A percentile compares a stretch with the other conserved stretches of the same genome.
phyloP scores from a whole-genome alignment of 1,140 invertebrate species.

The Cephus cinctus region DNA sequence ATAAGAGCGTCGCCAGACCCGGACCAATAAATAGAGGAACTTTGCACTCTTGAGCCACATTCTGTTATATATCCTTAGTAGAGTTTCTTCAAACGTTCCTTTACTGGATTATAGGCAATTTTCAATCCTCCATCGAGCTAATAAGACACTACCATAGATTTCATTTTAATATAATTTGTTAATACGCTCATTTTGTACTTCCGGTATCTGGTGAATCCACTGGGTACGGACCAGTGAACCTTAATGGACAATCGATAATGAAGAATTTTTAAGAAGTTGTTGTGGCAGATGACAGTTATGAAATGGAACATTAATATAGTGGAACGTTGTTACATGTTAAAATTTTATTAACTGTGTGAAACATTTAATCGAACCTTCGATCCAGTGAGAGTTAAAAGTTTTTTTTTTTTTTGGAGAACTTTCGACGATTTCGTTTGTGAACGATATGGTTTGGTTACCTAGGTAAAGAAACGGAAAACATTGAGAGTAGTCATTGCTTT shows the following conservation, averaged over 20 bases:
- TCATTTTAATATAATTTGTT: not conserved
- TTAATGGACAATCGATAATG: too few relatives aligned
- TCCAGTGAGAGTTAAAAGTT: too few relatives aligned
- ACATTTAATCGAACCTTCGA: too few relatives aligned
- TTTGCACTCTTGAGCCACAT: constrained; percentile 30
- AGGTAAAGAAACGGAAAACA: constrained; percentile 8
- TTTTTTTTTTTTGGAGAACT: too few relatives aligned
- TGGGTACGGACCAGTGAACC: too few relatives aligned
- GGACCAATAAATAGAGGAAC: constrained; percentile 36
- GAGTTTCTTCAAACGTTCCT: constrained; percentile 1
- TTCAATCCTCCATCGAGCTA: not conserved
- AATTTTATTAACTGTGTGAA: constrained; percentile 1
- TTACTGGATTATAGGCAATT: not conserved
- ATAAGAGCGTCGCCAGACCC: constrained; percentile 14
- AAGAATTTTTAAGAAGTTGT: too few relatives aligned
- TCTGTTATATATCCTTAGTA: constrained; percentile 6
- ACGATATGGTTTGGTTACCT: too few relatives aligned
- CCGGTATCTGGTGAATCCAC: too few relatives aligned
- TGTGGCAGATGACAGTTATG: not conserved
- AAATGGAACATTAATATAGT: constrained; percentile 2
- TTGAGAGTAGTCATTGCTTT: too few relatives aligned
- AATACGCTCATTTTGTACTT: too few relatives aligned
- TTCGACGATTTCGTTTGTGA: too few relatives aligned
- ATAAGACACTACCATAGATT: too few relatives aligned
- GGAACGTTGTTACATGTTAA: constrained; percentile 1